These are phyloP conservation scores for Gallinago paraguaiae DNA, from an alignment of 2,113 vertebrate genomes.

Conservation along the genomic window DNA sequence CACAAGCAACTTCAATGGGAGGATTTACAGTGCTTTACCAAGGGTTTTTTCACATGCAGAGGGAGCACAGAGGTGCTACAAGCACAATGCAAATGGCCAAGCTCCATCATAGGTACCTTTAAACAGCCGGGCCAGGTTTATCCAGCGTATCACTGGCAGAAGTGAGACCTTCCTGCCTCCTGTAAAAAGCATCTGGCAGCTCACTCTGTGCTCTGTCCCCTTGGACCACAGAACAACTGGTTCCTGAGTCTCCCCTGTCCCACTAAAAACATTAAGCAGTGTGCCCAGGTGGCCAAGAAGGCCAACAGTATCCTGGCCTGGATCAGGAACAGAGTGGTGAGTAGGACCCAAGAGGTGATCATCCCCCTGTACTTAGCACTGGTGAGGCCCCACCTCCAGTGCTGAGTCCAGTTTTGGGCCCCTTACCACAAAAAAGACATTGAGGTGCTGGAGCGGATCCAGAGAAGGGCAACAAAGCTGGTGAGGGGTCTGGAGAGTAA, in stretches of 20 bases:
- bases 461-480: too few species aligned
- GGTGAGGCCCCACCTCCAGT: too few species aligned
- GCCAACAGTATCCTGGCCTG: too few species aligned
- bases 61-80: background rate
- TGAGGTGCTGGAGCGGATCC: too few species aligned
- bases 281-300: too few species aligned
- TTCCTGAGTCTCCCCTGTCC: background rate
- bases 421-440: too few species aligned
- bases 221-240: background rate
- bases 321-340: too few species aligned
- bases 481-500: too few species aligned
- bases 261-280: background rate
- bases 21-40: background rate
- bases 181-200: background rate
- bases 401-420: too few species aligned
- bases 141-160: rapidly evolving
- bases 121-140: background rate
- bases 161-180: background rate
- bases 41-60: background rate
- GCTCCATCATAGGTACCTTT: background rate
- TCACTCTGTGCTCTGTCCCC: background rate
- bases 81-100: background rate
- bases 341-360: too few species aligned
- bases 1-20: background rate
- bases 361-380: too few species aligned